These are phyloP conservation scores for Drosophila niveifrons DNA, from an alignment of 2,888 invertebrate species.

Conservation along the genomic window DNA sequence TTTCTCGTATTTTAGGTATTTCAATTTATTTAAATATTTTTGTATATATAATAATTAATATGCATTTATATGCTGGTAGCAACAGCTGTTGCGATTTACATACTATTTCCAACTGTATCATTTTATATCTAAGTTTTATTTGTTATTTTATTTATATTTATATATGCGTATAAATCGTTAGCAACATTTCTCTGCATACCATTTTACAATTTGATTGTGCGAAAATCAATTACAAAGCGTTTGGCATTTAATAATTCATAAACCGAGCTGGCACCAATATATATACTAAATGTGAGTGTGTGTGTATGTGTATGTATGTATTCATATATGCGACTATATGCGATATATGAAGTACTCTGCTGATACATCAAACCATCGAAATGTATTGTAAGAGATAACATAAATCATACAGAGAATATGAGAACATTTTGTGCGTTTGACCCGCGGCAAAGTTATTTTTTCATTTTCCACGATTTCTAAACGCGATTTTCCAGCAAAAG, in stretches of 20 bases:
- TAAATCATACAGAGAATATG: constrained; percentile 50
- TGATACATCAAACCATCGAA: constrained; percentile 46
- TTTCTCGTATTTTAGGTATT: constrained; percentile 40
- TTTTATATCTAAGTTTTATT: constrained; percentile 9
- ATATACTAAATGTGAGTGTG: too few species aligned
- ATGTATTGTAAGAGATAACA: constrained; percentile 39
- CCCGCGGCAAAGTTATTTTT: constrained; percentile 85
- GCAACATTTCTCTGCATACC: constrained; percentile 25
- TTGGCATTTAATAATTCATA: constrained; percentile 51
- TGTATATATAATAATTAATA: constrained; percentile 63
- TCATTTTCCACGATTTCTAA: constrained; percentile 83
- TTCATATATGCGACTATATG: constrained; percentile 6
- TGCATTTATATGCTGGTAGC: constrained; percentile 45
- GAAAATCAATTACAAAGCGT: constrained; percentile 68
- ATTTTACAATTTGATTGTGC: constrained; percentile 50
- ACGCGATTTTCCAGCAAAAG: constrained; percentile 52
- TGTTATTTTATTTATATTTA: constrained; percentile 23
- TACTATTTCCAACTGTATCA: constrained; percentile 60
- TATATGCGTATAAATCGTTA: constrained; percentile 22
- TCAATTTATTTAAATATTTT: constrained; percentile 62
- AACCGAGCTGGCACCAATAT: constrained; percentile 43
- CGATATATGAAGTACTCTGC: constrained; percentile 25
- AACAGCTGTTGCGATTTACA: constrained; percentile 64
- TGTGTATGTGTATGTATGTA: constrained; percentile 15
- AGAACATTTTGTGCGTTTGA: constrained; percentile 45